These are phyloP conservation scores for Atta colombica DNA, from an alignment of 1,140 invertebrate genomes.

Conservation along the genomic window DNA sequence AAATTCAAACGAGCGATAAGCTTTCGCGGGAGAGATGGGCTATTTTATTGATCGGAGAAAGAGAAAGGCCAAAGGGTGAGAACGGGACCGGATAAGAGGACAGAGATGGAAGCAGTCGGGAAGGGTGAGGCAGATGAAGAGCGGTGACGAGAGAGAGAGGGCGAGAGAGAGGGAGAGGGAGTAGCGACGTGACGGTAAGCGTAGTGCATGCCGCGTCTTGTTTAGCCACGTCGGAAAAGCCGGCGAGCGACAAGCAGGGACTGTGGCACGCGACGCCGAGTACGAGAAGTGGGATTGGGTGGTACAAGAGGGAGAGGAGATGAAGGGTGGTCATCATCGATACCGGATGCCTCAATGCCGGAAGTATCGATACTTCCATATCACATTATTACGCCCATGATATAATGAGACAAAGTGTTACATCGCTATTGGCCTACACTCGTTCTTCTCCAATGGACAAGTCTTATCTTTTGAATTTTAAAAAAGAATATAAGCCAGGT, in stretches of 20 bases:
- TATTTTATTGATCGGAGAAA: constrained; percentile 85
- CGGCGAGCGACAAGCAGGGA: constrained; percentile 69
- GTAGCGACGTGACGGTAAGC: constrained; percentile 56
- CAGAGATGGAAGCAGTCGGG: constrained; percentile 31
- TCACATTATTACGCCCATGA: not conserved
- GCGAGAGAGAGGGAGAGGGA: not conserved
- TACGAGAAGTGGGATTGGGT: constrained; percentile 10
- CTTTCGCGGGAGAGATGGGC: constrained; percentile 81
- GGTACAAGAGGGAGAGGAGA: not conserved
- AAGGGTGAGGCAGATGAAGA: constrained; percentile 15
- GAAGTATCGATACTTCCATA: constrained; percentile 41
- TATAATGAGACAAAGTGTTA: not conserved
- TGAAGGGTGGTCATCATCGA: constrained; percentile 20
- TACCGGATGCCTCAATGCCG: constrained; percentile 18
- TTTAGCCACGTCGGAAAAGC: constrained; percentile 76
- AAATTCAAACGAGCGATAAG: constrained; percentile 81
- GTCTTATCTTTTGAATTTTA: not conserved
- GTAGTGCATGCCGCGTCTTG: constrained; percentile 74
- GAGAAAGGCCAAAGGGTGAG: constrained; percentile 77
- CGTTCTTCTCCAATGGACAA: not conserved
- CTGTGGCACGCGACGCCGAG: constrained; percentile 72
- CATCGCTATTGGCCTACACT: not conserved
- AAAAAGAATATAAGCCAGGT: not conserved
- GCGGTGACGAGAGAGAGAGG: not conserved
- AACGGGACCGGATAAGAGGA: constrained; percentile 61